Base-by-base conservation (phyloP, 2,888 invertebrate genomes). In the Drosophila infuscata region DNA sequence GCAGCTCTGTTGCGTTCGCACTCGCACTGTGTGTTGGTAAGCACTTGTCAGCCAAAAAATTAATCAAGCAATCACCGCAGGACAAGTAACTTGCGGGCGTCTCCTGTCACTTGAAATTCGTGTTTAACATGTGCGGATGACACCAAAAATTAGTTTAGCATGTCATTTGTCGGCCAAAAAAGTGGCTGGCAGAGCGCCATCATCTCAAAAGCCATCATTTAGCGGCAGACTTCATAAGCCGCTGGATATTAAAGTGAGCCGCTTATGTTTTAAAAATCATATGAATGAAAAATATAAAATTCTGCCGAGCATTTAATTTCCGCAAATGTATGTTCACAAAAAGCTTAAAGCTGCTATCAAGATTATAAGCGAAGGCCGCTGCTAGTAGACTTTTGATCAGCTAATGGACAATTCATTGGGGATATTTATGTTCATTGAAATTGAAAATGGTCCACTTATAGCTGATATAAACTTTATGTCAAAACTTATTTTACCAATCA, bases 61-160 rank as follows among this genome's bases (percentile, higher is more conserved):
- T 88, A 88, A 85, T 85, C 88, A 85, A 85, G 79, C 70, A 57
- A 80, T 70, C 70, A 79, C 84, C 85, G 74, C 78, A 73, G 84
- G 82, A 72, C 46, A 58, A 75, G 60, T 64, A 71, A 68, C 62
- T 74, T 75, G 70, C 68, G 65, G 63, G 70, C 64, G 67, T 69
- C 60, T 57, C 53, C 69, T 75, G 83, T 81, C 81, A 74, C 65
- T 83, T 67, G 71, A 83, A 76, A 67, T 74, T 70, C 60, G 54
- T 66, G 72, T 76, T 76, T 73, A 76, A 87, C 83, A 87, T 88
- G 86, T 83, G 82, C 83, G 74, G 79, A 73, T 83, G 82, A 86
- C 86, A 82, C 73, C 82, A 68, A 76, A 81, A 86, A 86, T 86
- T 88, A 86, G 88, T 88, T 86, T 86, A 83, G 74, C 83, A 74